Evolutionary conservation across 2,888 invertebrate genomes (phyloP).

Genomic region (Amblyjoppa proteus): DNA sequence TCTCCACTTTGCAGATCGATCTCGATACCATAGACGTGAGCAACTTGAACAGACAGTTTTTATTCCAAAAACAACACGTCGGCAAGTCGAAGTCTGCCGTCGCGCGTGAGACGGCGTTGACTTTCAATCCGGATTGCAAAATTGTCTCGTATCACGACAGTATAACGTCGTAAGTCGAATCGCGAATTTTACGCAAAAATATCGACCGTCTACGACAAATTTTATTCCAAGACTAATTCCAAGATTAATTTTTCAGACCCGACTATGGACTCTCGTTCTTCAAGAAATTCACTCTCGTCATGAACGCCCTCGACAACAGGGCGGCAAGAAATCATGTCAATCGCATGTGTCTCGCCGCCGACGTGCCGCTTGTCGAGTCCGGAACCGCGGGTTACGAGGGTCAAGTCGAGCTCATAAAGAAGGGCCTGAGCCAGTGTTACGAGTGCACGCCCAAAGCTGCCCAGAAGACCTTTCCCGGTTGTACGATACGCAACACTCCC

Average conservation of each 20-base stretch:
- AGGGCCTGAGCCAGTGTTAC: conserved; percentile 97
- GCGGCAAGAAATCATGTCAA: conserved; percentile 99
- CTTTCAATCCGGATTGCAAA: conserved; percentile 94
- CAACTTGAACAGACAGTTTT: conserved; percentile 98
- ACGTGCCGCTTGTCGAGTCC: conserved; percentile 97
- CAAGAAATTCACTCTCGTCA: conserved; percentile 95
- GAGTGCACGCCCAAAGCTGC: conserved; percentile 97
- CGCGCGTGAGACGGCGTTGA: conserved; percentile 94
- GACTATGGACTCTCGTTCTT: conserved; percentile 97
- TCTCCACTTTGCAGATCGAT: conserved; percentile 91
- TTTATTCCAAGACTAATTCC: conserved; percentile 9
- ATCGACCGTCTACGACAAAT: not conserved
- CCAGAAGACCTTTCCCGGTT: conserved; percentile 98
- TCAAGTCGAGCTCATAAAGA: conserved; percentile 95
- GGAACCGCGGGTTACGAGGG: conserved; percentile 99
- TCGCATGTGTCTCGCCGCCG: conserved; percentile 98
- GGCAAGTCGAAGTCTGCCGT: conserved; percentile 98
- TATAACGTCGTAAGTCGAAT: conserved; percentile 91
- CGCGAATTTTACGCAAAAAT: conserved; percentile 12
- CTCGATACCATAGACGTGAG: conserved; percentile 99
- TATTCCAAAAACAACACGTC: conserved; percentile 99
- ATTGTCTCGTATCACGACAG: conserved; percentile 97
- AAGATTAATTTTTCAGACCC: conserved; percentile 87
- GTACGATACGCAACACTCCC: conserved; percentile 99
- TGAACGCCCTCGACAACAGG: conserved; percentile 98